These are phyloP conservation scores for Microcebus ravelobensis DNA, from an alignment of 2,113 vertebrate genomes.

Conservation along the genomic window DNA sequence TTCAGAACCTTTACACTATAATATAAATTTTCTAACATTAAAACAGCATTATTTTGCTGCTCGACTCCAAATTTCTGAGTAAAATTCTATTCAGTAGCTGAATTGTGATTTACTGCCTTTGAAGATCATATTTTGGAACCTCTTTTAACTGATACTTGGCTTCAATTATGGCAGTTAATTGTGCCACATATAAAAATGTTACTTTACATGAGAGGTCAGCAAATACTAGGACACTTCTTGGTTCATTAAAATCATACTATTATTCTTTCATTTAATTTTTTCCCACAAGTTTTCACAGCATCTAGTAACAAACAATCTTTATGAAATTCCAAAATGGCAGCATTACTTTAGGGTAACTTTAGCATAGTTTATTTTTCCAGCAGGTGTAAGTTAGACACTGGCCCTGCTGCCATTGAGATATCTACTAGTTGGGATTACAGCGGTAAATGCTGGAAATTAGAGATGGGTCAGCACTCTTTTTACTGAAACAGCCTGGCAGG, in stretches of 20 bases:
- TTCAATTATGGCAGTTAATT: neutral
- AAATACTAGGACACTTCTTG: neutral
- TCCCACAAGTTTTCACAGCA: neutral
- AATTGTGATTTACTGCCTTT: neutral
- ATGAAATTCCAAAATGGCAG: neutral
- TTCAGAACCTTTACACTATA: neutral
- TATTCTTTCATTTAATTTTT: neutral
- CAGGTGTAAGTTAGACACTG: neutral
- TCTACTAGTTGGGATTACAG: neutral
- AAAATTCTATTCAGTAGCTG: neutral
- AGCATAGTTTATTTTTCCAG: neutral
- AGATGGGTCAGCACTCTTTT: neutral
- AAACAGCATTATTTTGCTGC: neutral
- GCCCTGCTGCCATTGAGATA: fast-evolving
- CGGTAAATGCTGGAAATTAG: neutral
- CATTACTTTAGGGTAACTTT: neutral
- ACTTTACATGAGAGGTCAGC: neutral
- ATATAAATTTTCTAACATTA: neutral
- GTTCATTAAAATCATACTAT: neutral
- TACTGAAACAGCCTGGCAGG: fast-evolving
- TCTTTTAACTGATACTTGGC: neutral
- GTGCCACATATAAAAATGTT: neutral
- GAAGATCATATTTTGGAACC: neutral
- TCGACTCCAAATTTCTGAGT: neutral
- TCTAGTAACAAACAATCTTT: neutral